Percentiles rank a stretch among this genome's conserved stretches.
These are phyloP conservation scores for Xylota sylvarum DNA, from an alignment of 2,888 invertebrate genomes.

Conservation along the genomic window DNA sequence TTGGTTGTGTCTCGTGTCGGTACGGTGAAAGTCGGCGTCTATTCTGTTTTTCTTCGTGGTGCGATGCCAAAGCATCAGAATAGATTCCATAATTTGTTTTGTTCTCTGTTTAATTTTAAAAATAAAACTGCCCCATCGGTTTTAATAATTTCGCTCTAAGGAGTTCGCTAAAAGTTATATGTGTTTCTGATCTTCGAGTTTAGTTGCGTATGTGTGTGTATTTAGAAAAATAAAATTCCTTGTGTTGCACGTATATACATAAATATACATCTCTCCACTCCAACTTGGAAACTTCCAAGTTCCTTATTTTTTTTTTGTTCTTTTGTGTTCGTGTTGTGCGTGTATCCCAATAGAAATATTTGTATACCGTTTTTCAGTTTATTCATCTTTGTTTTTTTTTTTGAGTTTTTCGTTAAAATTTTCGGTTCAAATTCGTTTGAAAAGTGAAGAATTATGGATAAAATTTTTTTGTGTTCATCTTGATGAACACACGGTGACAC, in stretches of 20 bases:
- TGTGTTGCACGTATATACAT: constrained; percentile 32
- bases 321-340: constrained; percentile 23
- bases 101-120: constrained; percentile 4
- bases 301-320: constrained; percentile 40
- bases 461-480: background rate
- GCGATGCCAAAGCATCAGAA: constrained; percentile 41
- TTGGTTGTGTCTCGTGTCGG: constrained; percentile 38
- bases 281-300: constrained; percentile 62
- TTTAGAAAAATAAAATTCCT: constrained; percentile 39
- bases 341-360: constrained; percentile 46
- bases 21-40: constrained; percentile 54
- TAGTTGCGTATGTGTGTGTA: constrained; percentile 19
- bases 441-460: background rate
- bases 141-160: constrained; percentile 1
- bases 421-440: constrained; percentile 3
- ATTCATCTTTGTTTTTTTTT: constrained; percentile 29
- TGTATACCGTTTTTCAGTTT: constrained; percentile 48
- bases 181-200: constrained; percentile 14
- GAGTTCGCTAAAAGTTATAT: background rate
- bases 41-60: constrained; percentile 12
- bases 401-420: constrained; percentile 28
- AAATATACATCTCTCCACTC: constrained; percentile 50
- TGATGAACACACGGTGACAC: background rate
- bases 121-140: constrained; percentile 11
- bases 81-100: background rate